Evolutionary conservation across 2,113 vertebrate genomes (phyloP).

Genomic region (Toxotes chatareus): DNA sequence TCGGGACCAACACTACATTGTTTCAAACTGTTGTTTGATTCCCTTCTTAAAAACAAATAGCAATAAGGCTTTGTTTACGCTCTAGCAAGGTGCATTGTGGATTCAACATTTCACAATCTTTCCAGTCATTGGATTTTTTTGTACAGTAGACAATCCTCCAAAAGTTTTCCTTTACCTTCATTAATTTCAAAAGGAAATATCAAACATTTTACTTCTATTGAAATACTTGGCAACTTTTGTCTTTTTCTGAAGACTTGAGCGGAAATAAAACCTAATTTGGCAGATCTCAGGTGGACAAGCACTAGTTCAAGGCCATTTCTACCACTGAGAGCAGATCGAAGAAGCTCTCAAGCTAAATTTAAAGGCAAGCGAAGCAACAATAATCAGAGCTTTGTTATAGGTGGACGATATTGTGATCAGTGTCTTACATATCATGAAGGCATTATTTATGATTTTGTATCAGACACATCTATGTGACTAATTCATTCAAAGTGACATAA

Average conservation of each 20-base stretch:
- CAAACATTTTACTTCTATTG: conserved; percentile 31
- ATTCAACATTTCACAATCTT: conserved; percentile 48
- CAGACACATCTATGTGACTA: conserved; percentile 52
- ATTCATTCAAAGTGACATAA: conserved; percentile 57
- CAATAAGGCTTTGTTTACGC: conserved; percentile 73
- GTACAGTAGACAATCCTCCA: conserved; percentile 39
- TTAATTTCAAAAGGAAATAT: conserved; percentile 44
- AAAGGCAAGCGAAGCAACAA: conserved; percentile 80
- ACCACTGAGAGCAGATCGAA: conserved; percentile 47
- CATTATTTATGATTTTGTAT: conserved; percentile 57
- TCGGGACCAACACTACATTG: conserved; percentile 40
- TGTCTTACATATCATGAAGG: conserved; percentile 60
- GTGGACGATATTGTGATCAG: conserved; percentile 41
- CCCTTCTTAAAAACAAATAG: conserved; percentile 50
- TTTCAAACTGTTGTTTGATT: conserved; percentile 48
- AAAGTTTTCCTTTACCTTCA: conserved; percentile 26
- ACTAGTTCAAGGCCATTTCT: conserved; percentile 63
- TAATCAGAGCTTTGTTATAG: conserved; percentile 57
- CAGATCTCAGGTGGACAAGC: conserved; percentile 56
- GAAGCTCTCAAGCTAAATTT: conserved; percentile 61
- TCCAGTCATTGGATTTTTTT: conserved; percentile 52
- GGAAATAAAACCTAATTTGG: conserved; percentile 78
- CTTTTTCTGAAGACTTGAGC: conserved; percentile 46
- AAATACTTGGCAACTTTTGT: conserved; percentile 67
- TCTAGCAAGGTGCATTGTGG: conserved; percentile 67